Percentiles rank a stretch among this genome's conserved stretches.
Conservation (phyloP, 23 tunicate genomes). For the Ascidia mentula region DNA sequence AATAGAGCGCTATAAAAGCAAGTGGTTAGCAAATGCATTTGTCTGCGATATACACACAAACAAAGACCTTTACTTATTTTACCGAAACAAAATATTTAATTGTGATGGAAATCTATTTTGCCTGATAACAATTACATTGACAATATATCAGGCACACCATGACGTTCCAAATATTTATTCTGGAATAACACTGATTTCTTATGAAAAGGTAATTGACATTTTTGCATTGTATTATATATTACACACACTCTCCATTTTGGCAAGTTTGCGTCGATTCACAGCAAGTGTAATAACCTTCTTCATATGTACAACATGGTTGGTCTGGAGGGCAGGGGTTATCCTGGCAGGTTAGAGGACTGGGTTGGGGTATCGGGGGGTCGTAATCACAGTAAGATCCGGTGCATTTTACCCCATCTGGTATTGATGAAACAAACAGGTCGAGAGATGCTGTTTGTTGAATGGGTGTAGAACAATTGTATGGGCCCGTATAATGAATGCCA, state of each 20-base stretch:
- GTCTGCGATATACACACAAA: too few species aligned
- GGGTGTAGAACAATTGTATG: conserved; percentile 71
- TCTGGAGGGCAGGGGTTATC: conserved; percentile 83
- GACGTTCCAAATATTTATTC: too few species aligned
- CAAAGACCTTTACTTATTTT: too few species aligned
- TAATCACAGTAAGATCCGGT: conserved; percentile 34
- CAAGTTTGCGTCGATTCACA: conserved; percentile 88
- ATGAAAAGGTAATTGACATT: too few species aligned
- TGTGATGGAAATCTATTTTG: too few species aligned
- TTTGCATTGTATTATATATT: background rate
- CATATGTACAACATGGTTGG: conserved; percentile 80
- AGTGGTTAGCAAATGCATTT: too few species aligned
- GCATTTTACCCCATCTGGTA: conserved; percentile 46
- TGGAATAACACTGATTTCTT: too few species aligned
- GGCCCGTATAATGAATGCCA: conserved; percentile 54
- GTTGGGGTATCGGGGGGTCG: conserved; percentile 80
- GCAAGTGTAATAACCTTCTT: conserved; percentile 73
- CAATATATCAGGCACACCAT: too few species aligned
- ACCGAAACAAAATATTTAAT: too few species aligned
- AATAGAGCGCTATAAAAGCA: too few species aligned
- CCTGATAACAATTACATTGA: too few species aligned
- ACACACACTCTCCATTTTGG: conserved; percentile 59
- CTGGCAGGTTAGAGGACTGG: conserved; percentile 77
- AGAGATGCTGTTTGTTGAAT: conserved; percentile 69
- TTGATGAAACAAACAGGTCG: conserved; percentile 69